These are phyloP conservation scores for Physocephala rufipes DNA, from an alignment of 2,888 invertebrate genomes.

Conservation along the genomic window DNA sequence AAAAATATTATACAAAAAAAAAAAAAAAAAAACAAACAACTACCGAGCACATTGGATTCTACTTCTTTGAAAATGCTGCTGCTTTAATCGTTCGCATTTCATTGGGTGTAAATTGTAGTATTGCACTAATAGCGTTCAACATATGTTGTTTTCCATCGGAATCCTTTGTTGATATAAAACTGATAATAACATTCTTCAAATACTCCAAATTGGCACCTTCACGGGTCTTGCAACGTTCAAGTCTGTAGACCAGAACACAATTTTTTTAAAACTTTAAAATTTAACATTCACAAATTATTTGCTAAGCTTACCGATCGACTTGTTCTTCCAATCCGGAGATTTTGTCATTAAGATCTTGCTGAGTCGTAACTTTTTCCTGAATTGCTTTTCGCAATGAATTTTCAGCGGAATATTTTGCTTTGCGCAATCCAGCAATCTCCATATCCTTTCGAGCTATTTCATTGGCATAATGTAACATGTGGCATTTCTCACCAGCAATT, in stretches of 20 bases:
- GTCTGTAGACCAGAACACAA: slow-evolving; percentile 64
- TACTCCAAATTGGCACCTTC: slow-evolving; percentile 91
- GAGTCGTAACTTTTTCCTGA: slow-evolving; percentile 69
- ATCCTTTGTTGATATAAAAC: slow-evolving; percentile 79
- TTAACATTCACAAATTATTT: not conserved
- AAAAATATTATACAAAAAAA: not conserved
- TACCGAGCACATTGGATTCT: slow-evolving; percentile 26
- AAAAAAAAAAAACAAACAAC: too few species aligned
- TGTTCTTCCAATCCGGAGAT: slow-evolving; percentile 71
- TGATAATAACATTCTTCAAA: slow-evolving; percentile 87
- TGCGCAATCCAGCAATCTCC: slow-evolving; percentile 77
- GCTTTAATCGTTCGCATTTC: slow-evolving; percentile 70
- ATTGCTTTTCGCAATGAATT: slow-evolving; percentile 69
- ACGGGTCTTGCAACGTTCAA: slow-evolving; percentile 78
- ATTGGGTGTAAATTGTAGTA: slow-evolving; percentile 79
- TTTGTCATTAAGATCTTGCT: slow-evolving; percentile 67
- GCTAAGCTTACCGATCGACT: slow-evolving; percentile 68
- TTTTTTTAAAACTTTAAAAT: not conserved
- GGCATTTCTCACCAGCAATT: slow-evolving; percentile 72
- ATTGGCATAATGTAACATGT: slow-evolving; percentile 84
- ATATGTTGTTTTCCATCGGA: slow-evolving; percentile 78
- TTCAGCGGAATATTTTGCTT: slow-evolving; percentile 74
- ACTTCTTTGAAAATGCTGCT: slow-evolving; percentile 59
- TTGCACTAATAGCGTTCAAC: slow-evolving; percentile 88
- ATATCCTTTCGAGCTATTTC: slow-evolving; percentile 83